Conservation (phyloP, 1,140 invertebrate genomes). For the Heliconius nattereri region DNA sequence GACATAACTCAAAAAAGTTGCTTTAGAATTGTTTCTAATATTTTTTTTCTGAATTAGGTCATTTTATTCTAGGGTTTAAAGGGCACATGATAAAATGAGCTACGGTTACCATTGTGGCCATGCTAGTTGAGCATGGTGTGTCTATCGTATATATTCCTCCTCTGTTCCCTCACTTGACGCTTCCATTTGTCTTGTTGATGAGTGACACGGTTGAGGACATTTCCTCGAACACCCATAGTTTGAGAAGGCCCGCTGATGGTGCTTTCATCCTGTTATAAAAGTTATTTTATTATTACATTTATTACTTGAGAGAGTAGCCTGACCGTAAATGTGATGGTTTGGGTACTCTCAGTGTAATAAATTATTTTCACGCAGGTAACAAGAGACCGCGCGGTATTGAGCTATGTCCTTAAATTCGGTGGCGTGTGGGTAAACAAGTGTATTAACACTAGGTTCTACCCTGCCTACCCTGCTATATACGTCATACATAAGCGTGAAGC, state of each 20-base stretch:
- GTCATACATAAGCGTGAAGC: no score
- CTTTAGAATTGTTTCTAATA: not conserved
- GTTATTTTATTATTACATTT: not conserved
- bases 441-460: no score
- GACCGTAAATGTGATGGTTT: no score
- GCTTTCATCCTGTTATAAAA: slow-evolving; percentile 83
- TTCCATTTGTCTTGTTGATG: slow-evolving; percentile 99
- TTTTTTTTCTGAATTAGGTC: not conserved
- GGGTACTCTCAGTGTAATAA: no score
- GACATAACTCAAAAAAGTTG: not conserved
- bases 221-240: slow-evolving; percentile 87
- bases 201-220: slow-evolving; percentile 96
- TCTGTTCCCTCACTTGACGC: slow-evolving; percentile 96
- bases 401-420: no score
- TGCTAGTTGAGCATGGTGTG: slow-evolving; percentile 98
- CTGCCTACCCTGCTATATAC: no score
- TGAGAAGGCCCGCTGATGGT: slow-evolving; percentile 83
- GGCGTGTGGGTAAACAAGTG: no score
- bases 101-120: not conserved
- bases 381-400: no score
- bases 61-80: not conserved
- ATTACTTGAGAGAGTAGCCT: no score
- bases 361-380: no score
- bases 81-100: not conserved
- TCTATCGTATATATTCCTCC: slow-evolving; percentile 97